phyloP scores from a whole-genome alignment of 2,113 vertebrate species.

The Heteronetta atricapilla region DNA sequence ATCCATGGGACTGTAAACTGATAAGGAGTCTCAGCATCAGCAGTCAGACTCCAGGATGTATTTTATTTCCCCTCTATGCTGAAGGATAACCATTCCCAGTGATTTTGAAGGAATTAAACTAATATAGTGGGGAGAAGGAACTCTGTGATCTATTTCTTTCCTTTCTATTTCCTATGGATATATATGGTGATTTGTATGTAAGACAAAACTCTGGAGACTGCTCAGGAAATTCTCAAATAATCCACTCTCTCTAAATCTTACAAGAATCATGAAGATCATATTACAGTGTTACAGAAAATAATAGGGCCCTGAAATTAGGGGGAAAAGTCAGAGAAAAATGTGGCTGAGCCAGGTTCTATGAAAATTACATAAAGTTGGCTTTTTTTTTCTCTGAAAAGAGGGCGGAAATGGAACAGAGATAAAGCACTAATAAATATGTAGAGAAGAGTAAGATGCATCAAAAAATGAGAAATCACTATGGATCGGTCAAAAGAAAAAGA shows the following conservation, averaged over 20 bases:
- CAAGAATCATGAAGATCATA: not conserved
- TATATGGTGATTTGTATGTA: not conserved
- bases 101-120: not conserved
- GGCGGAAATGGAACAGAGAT: not conserved
- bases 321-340: not conserved
- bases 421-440: not conserved
- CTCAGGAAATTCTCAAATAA: slow-evolving; percentile 17
- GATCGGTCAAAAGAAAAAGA: not conserved
- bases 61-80: not conserved
- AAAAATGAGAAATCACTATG: not conserved
- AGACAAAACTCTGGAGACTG: not conserved
- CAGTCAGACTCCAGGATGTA: not conserved
- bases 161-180: not conserved
- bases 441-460: not conserved
- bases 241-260: not conserved
- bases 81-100: not conserved
- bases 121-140: not conserved
- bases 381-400: not conserved
- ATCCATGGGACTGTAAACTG: not conserved
- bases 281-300: not conserved
- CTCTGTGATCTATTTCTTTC: not conserved
- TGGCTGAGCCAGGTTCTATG: not conserved
- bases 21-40: not conserved
- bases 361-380: not conserved
- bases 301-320: slow-evolving; percentile 13